phyloP scores from a whole-genome alignment of 2,888 invertebrate genomes.

The Pseudococcus longispinus region DNA sequence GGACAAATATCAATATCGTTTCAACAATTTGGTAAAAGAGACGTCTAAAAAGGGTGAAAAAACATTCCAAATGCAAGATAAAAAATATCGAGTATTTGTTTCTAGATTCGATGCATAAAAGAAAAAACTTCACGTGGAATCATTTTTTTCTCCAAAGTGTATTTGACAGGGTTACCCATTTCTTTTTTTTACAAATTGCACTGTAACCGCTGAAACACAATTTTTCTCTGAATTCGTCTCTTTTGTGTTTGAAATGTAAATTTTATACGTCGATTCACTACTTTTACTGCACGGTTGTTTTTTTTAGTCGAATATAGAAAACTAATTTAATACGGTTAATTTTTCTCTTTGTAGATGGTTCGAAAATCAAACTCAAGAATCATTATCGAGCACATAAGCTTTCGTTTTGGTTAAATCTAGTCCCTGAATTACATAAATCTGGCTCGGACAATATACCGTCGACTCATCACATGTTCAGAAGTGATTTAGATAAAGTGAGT shows the following conservation, averaged over 20 bases:
- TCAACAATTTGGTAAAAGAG: no score
- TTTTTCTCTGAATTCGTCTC: background rate
- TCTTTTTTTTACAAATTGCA: background rate
- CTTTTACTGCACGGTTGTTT: background rate
- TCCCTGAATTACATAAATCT: slow-evolving; percentile 88
- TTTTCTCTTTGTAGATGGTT: slow-evolving; percentile 69
- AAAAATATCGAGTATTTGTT: background rate
- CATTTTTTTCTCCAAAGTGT: background rate
- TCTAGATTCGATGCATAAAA: background rate
- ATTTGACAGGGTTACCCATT: background rate
- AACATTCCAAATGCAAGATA: background rate
- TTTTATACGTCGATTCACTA: background rate
- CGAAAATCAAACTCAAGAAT: slow-evolving; percentile 87
- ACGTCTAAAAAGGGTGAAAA: no score
- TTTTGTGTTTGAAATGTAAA: background rate
- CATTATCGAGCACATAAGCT: slow-evolving; percentile 93
- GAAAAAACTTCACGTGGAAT: background rate
- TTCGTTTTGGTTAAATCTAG: slow-evolving; percentile 93
- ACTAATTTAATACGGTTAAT: slow-evolving; percentile 29
- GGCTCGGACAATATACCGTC: slow-evolving; percentile 79
- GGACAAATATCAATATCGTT: no score
- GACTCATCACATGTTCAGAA: slow-evolving; percentile 65
- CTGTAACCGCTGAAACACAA: background rate
- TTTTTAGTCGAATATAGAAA: background rate
- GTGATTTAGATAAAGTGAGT: slow-evolving; percentile 61